Base-by-base conservation (phyloP, 2,113 vertebrate species). In the Psophia crepitans region DNA sequence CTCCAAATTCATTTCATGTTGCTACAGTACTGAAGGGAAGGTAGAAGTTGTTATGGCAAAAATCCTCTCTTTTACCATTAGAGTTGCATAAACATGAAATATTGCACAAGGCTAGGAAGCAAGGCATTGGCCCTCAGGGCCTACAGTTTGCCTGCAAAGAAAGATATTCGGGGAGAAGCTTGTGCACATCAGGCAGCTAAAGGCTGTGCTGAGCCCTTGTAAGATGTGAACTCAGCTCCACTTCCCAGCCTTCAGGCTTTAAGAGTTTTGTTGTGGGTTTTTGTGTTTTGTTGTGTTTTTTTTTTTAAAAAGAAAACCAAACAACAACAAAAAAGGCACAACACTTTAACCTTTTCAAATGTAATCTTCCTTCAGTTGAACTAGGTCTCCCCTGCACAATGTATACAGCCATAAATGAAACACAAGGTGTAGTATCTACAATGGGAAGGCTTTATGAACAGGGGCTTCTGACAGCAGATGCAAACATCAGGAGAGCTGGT, bases 341-440 rank as follows among this genome's bases (percentile, higher is more conserved):
- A 48, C 46, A 41, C 44, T 48, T 60, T 65, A 86, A 92, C 85
- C 83, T 97, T 96, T 94, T 92, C 89, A 88, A 65, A 94, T 86
- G n/a, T 23, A 84, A 86, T 74, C 76, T 61, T 84, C 46, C 51
- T 87, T 37, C 39, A 51, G 58, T 0, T 43, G 66, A 70, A 84
- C 39, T 4, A 46, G 83, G 56, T 19, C 11, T 78, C 57, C 44
- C 41, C 14, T 23, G 54, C 33, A 75, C 41, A 77, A 17, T 1
- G 14, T 6, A 2, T 0, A 78, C 1, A 39, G 30, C 15, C 28
- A 39, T 23, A 24, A 6, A 48, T 1, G 14, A 71, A 71, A 48
- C 0, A 1, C 32, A 61, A n/a, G 0, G 0, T 5, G 16, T 1
- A 79, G 18, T 12, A 66, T 43, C 33, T 43, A 6, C 13, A 66